Evolutionary conservation across 2,888 invertebrate species (phyloP).

Genomic region (Heliconius aoede): DNA sequence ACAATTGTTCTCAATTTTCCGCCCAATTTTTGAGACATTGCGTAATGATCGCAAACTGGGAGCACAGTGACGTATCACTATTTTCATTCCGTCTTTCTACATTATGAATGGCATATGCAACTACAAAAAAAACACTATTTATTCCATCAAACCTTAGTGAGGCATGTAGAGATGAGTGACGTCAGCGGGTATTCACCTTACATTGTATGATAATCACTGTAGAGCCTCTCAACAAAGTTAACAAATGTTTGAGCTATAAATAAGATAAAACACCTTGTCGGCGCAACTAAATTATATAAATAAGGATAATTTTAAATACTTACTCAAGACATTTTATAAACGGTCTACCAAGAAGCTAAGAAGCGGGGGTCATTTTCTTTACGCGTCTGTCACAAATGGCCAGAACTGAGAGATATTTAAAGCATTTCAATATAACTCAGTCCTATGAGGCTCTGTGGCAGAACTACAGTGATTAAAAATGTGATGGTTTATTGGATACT

Average conservation of each 20-base stretch:
- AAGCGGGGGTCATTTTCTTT: too few species aligned
- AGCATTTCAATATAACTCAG: too few species aligned
- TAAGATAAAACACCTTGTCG: conserved; percentile 12
- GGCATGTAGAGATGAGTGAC: conserved; percentile 48
- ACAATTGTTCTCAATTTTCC: too few species aligned
- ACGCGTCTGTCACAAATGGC: too few species aligned
- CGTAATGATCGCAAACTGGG: neutral
- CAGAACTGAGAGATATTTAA: too few species aligned
- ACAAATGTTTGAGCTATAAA: conserved; percentile 29
- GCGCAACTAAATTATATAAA: neutral
- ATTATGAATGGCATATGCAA: neutral
- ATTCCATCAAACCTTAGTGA: conserved; percentile 11
- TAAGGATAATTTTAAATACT: neutral
- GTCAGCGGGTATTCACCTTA: conserved; percentile 52
- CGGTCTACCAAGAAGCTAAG: too few species aligned
- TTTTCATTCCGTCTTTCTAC: neutral
- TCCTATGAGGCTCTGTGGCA: too few species aligned
- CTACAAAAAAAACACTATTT: neutral
- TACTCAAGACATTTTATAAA: neutral
- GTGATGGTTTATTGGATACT: too few species aligned
- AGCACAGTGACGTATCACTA: neutral
- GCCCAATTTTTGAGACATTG: too few species aligned
- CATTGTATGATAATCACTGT: conserved; percentile 53
- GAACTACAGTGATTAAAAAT: too few species aligned
- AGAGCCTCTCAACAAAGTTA: conserved; percentile 36